phyloP scores from a whole-genome alignment of 2,113 vertebrate genomes.

The Chelonoidis abingdonii region DNA sequence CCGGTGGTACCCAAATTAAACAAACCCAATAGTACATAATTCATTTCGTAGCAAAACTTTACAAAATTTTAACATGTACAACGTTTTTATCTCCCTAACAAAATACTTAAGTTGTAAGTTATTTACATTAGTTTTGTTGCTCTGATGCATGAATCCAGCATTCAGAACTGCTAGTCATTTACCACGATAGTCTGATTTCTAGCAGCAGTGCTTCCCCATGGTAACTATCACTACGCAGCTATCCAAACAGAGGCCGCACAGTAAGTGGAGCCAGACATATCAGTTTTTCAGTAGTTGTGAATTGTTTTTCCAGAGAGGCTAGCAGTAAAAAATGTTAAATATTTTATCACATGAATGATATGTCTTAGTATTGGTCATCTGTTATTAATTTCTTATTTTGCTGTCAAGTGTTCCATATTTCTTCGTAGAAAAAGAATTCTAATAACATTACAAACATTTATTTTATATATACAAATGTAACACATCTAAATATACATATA shows the following conservation, averaged over 20 bases:
- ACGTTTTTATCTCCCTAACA: neutral
- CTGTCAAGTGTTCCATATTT: fast-evolving
- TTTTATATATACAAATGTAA: neutral
- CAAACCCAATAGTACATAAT: neutral
- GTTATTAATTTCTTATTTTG: neutral
- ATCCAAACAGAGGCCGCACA: neutral
- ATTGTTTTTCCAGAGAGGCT: neutral
- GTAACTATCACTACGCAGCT: fast-evolving
- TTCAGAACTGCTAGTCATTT: neutral
- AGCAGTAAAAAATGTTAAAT: fast-evolving
- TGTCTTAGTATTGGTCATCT: neutral
- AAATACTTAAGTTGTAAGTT: neutral
- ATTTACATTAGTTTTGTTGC: neutral
- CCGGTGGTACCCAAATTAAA: fast-evolving
- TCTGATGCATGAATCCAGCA: neutral
- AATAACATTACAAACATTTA: neutral
- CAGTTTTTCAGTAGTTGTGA: fast-evolving
- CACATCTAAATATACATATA: neutral
- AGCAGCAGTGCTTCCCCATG: fast-evolving
- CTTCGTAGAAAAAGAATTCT: neutral
- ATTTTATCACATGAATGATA: neutral
- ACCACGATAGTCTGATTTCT: neutral
- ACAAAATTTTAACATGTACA: neutral
- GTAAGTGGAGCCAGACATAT: fast-evolving
- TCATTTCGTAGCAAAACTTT: neutral